Conservation (phyloP, 1,140 invertebrate genomes). For the Zaprionus camerounensis region DNA sequence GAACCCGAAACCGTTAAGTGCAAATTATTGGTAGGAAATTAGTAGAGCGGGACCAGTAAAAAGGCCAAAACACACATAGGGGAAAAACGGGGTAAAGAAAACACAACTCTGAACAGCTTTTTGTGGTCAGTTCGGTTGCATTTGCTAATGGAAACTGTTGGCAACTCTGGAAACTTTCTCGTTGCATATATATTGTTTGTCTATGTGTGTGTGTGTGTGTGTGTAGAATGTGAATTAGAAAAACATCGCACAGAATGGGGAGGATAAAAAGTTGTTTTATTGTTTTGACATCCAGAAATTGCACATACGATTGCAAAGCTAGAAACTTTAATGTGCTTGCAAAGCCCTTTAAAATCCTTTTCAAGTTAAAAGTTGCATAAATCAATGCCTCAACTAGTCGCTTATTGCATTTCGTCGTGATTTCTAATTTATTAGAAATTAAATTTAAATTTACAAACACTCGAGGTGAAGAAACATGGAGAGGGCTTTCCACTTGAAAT, state of each 20-base stretch:
- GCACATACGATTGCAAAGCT: neutral
- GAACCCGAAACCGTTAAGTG: conserved; percentile 64
- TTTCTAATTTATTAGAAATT: neutral
- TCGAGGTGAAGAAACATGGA: neutral
- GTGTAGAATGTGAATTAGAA: neutral
- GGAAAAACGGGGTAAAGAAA: neutral
- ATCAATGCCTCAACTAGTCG: neutral
- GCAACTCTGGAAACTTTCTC: conserved; percentile 26
- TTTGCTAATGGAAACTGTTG: conserved; percentile 74
- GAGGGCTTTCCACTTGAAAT: conserved; percentile 1
- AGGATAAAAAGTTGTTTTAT: conserved; percentile 21
- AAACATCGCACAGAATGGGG: conserved; percentile 3
- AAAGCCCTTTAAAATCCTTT: neutral
- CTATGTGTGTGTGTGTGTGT: neutral
- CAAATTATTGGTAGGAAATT: conserved; percentile 74
- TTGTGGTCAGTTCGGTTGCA: conserved; percentile 61
- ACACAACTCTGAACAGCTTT: conserved; percentile 43
- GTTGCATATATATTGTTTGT: conserved; percentile 5
- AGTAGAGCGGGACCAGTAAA: conserved; percentile 58
- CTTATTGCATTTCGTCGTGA: neutral
- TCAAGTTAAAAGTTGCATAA: neutral
- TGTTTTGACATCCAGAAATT: conserved; percentile 16
- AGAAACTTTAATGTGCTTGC: conserved; percentile 1
- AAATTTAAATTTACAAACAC: conserved; percentile 3
- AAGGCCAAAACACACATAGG: neutral